Evolutionary conservation across 2,797 vertebrate genomes (phyloP), one percentile per base, ranked within the genome.

Genomic region (Galagoides demidoff): DNA sequence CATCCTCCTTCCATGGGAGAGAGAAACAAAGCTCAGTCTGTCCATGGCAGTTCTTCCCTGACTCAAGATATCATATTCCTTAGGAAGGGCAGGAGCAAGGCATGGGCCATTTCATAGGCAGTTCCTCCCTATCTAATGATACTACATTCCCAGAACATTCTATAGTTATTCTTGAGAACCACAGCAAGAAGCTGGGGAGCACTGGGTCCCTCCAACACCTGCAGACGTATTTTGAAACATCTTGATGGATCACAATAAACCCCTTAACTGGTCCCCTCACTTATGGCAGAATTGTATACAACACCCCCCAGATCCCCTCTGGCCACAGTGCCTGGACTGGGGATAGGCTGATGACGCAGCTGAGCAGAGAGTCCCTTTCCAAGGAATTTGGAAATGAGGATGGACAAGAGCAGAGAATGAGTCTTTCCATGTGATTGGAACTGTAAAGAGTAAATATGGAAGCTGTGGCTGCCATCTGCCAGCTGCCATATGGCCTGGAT

Each of bases 371-470:
- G 81, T 39, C 22, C 59, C 70, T 85, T 90, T 71, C 43, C 64
- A 96, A 52, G 34, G 20, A 74, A 84, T 66, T 29, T 79, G 70
- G 22, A 84, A 27, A 17, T 61, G 23, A 31, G 25, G 29, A 55
- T 79, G 34, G 29, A 55, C 84, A 34, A 57, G 31, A 85, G 39
- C 79, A 92, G 77, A 76, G 34, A 73, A 63, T 81, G 66, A 90
- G 23, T 86, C 63, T 92, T 78, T 85, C 83, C 82, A 39, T 27
- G 34, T 88, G 73, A 66, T 89, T 92, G 73, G 25, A 90, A 74
- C 45, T 81, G 55, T 84, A 70, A 78, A 78, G 87, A 90, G 68
- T 90, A 81, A 88, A 94, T 74, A 55, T 87, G 55, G 71, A 66
- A 57, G 37, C 45, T 94, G 66, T 90, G 71, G 55, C 77, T 85